These are phyloP conservation scores for Drosophila grimshawi DNA, from an alignment of 1,140 invertebrate genomes.

Conservation along the genomic window DNA sequence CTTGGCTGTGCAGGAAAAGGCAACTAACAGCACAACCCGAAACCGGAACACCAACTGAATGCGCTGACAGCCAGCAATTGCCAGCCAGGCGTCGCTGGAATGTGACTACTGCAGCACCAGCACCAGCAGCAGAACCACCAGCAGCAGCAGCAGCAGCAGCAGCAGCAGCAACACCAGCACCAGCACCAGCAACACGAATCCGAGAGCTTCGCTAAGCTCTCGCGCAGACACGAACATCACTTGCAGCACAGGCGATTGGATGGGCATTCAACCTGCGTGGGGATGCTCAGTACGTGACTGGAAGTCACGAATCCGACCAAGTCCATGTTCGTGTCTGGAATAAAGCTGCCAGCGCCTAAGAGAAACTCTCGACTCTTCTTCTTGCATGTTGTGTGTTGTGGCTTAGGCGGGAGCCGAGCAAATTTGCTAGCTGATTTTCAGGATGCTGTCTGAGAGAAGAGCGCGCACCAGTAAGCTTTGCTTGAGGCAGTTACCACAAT, in stretches of 20 bases:
- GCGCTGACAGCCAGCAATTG: slow-evolving; percentile 67
- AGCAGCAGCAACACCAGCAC: slow-evolving; percentile 50
- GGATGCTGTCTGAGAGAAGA: slow-evolving; percentile 29
- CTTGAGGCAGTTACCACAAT: slow-evolving; percentile 39
- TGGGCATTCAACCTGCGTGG: slow-evolving; percentile 17
- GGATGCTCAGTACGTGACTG: slow-evolving; percentile 34
- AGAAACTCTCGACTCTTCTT: not conserved
- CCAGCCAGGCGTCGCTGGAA: slow-evolving; percentile 74
- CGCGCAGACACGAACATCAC: slow-evolving; percentile 28
- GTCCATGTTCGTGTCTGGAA: slow-evolving; percentile 24
- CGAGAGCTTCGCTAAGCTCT: slow-evolving; percentile 25
- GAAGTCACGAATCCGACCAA: slow-evolving; percentile 10
- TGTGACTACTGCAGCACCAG: slow-evolving; percentile 56
- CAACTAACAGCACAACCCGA: slow-evolving; percentile 85
- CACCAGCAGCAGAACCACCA: slow-evolving; percentile 26
- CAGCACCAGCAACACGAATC: slow-evolving; percentile 22
- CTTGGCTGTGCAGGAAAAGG: slow-evolving; percentile 80
- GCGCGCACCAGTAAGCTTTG: slow-evolving; percentile 38
- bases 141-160: slow-evolving; percentile 27
- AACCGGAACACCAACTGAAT: slow-evolving; percentile 85
- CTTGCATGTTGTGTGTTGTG: slow-evolving; percentile 2
- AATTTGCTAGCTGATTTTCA: not conserved
- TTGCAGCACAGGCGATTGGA: slow-evolving; percentile 42
- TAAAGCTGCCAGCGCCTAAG: slow-evolving; percentile 1
- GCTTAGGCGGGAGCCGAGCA: slow-evolving; percentile 23